phyloP scores from a whole-genome alignment of 1,140 invertebrate genomes.

The Choristoneura fumiferana region DNA sequence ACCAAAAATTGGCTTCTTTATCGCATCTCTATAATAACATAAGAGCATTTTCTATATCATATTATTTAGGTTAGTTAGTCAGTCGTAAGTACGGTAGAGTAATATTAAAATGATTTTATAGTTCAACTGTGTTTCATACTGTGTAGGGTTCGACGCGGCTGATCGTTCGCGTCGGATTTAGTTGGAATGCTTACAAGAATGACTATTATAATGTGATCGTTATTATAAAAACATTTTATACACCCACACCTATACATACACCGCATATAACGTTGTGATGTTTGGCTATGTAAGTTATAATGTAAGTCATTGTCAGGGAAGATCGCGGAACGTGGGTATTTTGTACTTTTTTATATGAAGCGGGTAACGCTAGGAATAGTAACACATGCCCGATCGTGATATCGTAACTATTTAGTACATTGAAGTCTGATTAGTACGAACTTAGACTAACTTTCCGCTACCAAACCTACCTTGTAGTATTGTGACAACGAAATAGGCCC shows the following conservation, averaged over 20 bases:
- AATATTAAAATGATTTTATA: slow-evolving; percentile 59
- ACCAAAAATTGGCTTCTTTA: slow-evolving; percentile 68
- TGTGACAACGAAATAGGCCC: slow-evolving; percentile 53
- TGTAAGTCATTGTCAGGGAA: slow-evolving; percentile 58
- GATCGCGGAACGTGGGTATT: slow-evolving; percentile 37
- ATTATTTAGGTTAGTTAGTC: slow-evolving; percentile 47
- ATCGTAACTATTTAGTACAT: background rate
- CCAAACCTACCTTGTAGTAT: slow-evolving; percentile 33
- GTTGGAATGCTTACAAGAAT: slow-evolving; percentile 30
- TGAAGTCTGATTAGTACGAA: slow-evolving; percentile 37
- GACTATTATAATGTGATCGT: slow-evolving; percentile 28
- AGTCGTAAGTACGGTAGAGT: slow-evolving; percentile 46
- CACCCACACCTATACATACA: slow-evolving; percentile 32
- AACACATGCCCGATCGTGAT: background rate
- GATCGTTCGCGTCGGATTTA: background rate
- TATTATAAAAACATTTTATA: slow-evolving; percentile 35
- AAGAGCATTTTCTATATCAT: slow-evolving; percentile 62
- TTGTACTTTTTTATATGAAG: slow-evolving; percentile 29
- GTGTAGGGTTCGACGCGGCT: background rate
- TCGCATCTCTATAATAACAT: slow-evolving; percentile 51
- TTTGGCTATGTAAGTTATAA: slow-evolving; percentile 59
- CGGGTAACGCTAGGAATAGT: background rate
- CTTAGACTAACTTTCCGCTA: slow-evolving; percentile 26
- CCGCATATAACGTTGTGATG: slow-evolving; percentile 59
- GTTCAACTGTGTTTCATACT: slow-evolving; percentile 19